Conservation (phyloP, 2,888 invertebrate species). For the Hesperia comma region DNA sequence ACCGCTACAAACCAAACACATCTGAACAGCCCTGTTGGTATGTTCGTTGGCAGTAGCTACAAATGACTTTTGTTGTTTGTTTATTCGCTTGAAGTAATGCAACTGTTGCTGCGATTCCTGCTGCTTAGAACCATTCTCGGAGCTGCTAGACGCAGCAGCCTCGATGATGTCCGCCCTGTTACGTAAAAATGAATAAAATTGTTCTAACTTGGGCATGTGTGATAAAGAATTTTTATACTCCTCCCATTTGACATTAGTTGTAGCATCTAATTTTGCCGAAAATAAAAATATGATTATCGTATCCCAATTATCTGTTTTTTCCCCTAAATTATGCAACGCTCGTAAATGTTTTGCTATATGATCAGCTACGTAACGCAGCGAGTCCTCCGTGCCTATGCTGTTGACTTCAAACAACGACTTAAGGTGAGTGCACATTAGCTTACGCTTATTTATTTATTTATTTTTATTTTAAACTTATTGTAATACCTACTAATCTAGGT, state of each 20-base stretch:
- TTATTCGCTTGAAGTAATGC: conserved; percentile 8
- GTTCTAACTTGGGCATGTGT: conserved; percentile 11
- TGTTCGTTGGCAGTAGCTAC: conserved; percentile 4
- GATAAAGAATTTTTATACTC: too few species aligned
- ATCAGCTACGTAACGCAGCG: conserved; percentile 18
- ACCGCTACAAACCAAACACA: conserved; percentile 1
- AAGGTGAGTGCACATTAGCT: conserved; percentile 18
- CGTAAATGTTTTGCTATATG: conserved; percentile 30
- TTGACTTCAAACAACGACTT: conserved; percentile 12
- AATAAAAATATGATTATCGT: conserved; percentile 21
- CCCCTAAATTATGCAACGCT: conserved; percentile 22
- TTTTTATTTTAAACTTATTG: too few species aligned
- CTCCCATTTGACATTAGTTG: conserved; percentile 8
- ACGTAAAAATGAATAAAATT: conserved; percentile 22
- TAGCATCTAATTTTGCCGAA: conserved; percentile 10
- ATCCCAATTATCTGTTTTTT: conserved; percentile 26
- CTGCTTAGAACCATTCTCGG: background rate
- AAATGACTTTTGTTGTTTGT: conserved; percentile 22
- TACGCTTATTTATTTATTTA: too few species aligned
- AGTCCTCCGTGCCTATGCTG: background rate
- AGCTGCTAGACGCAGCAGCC: conserved; percentile 2
- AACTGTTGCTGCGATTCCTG: conserved; percentile 21
- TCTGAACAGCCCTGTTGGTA: background rate
- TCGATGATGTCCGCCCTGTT: conserved; percentile 16
- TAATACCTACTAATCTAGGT: too few species aligned